phyloP scores from a whole-genome alignment of 2,888 invertebrate species.

The Ophion ellenae region DNA sequence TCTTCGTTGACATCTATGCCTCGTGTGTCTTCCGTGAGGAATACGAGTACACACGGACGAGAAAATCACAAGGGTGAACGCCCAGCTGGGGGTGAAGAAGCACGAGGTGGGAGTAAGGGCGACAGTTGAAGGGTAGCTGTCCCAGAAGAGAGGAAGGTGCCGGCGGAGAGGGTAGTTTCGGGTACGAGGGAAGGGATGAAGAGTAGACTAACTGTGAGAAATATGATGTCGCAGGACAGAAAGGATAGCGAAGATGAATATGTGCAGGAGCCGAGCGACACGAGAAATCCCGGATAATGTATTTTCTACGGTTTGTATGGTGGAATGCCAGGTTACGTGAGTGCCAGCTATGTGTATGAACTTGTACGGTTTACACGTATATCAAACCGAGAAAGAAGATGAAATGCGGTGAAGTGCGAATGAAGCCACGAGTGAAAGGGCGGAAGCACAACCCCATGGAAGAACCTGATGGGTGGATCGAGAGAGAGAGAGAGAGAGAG shows the following conservation, averaged over 20 bases:
- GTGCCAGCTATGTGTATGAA: constrained; percentile 21
- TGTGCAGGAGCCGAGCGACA: constrained; percentile 70
- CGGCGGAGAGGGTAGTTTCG: constrained; percentile 13
- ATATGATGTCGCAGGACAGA: constrained; percentile 67
- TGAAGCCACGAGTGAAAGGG: constrained; percentile 38
- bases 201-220: constrained; percentile 57
- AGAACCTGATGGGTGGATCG: background rate
- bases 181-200: constrained; percentile 9
- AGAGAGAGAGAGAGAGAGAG: constrained; percentile 10
- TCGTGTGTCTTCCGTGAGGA: constrained; percentile 1
- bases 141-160: constrained; percentile 16
- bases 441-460: background rate
- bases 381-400: constrained; percentile 11
- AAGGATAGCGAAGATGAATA: constrained; percentile 65
- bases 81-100: constrained; percentile 13
- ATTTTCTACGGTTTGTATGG: constrained; percentile 68
- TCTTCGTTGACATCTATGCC: constrained; percentile 36
- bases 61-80: background rate
- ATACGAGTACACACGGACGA: constrained; percentile 2
- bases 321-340: constrained; percentile 50
- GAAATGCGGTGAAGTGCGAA: constrained; percentile 48
- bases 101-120: background rate
- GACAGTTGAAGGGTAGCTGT: background rate
- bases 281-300: constrained; percentile 73
- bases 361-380: constrained; percentile 3